A percentile compares a stretch with the other conserved stretches of the same genome.
Evolutionary conservation across 92 coral and sea anemone species (phyloP).

Genomic region (Phenganax marumi): DNA sequence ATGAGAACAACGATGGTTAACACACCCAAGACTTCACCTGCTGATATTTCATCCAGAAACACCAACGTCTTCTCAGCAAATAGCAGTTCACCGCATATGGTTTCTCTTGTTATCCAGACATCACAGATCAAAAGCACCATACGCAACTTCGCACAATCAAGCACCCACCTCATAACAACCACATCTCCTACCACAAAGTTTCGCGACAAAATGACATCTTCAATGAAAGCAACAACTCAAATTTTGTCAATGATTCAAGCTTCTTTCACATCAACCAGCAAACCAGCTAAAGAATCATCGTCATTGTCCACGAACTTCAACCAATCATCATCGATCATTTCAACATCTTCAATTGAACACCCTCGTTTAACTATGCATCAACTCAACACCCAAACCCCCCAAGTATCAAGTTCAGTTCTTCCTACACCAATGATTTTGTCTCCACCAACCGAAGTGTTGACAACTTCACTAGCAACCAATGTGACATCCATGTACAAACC

Average conservation of each 20-base stretch:
- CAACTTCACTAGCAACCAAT: background rate
- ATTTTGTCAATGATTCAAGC: background rate
- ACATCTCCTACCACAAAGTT: background rate
- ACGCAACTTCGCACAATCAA: conserved; percentile 13
- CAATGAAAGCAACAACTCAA: background rate
- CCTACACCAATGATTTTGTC: background rate
- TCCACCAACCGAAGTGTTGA: background rate
- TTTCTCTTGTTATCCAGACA: conserved; percentile 42
- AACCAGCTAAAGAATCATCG: background rate
- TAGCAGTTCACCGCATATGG: conserved; percentile 13
- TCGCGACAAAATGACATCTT: background rate
- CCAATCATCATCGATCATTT: background rate
- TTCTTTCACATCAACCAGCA: background rate
- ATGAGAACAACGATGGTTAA: background rate
- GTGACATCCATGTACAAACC: conserved; percentile 5
- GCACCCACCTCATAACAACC: background rate
- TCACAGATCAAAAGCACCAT: background rate
- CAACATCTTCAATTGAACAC: background rate
- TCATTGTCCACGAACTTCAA: background rate
- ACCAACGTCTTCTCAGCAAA: background rate
- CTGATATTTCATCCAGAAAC: background rate
- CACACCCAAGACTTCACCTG: background rate
- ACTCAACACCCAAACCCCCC: background rate
- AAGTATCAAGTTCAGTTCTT: background rate
- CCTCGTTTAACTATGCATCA: background rate